Base-by-base conservation (phyloP, 2,113 vertebrate genomes). In the Dolichotis patagonum region DNA sequence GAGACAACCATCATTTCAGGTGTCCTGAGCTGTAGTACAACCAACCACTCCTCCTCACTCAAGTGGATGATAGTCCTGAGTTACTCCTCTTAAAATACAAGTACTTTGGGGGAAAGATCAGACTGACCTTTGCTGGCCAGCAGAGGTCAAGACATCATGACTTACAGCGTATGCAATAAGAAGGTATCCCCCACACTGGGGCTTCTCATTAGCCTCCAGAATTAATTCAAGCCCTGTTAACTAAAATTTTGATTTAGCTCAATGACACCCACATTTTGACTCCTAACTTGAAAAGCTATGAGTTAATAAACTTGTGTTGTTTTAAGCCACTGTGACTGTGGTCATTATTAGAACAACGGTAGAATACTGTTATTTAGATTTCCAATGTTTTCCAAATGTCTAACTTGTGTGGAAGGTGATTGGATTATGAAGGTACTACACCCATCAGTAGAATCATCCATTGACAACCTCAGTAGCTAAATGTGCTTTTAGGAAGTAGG, bases 231-330 rank as follows among this genome's bases (percentile, higher is more conserved):
- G 13, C 26, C 16, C 24, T 78, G 1, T 43, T 65, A 95, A 58
- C 7, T 81, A 91, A 65, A 90, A 43, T 86, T 38, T 87, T 95
- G 11, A 63, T 56, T 95, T 78, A 94, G 17, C 54, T 58, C 67
- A 41, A 1, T 63, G 24, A 62, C 9, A n/a, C 5, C 7, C 35
- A 49, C 67, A 41, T 88, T 95, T 78, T 3, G 69, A 32, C 12
- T 90, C 20, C 32, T 96, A 62, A 75, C 32, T n/a, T 88, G 41
- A 7, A 93, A 41, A 85, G 16, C 13, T 52, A 2, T 41, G 24
- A n/a, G 16, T 41, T 85, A 78, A 71, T 63, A 83, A 22, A 78
- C 58, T 62, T 46, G 3, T 32, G 17, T 49, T 85, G 32, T 63
- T 56, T 82, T 41, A 77, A 93, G 73, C 24, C 58, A 85, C 32